Base-by-base conservation (phyloP, 1,140 invertebrate species). In the Marisa cornuarietis region DNA sequence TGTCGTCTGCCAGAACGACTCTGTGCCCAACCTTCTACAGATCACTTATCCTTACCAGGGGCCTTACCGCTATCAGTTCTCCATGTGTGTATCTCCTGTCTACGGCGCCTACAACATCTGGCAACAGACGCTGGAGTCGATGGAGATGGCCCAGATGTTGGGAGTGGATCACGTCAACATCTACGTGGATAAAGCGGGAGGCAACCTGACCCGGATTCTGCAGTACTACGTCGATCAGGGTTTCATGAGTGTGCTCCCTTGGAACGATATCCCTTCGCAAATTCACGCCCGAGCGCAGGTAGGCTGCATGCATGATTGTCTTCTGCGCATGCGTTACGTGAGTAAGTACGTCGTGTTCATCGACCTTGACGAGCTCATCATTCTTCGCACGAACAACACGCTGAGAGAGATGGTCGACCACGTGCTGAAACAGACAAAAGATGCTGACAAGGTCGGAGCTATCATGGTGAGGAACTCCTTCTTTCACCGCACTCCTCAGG, bases 291-390 rank as follows among this genome's bases (percentile, higher is more conserved):
- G 76, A 51, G 79, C 65, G 4, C 81, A 82, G 54, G 8, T 72
- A 20, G 68, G 31, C 20, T 74, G 66, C 18, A 74, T 82, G 4
- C 79, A 82, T 51, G 81, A 82, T 52, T 82, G 81, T 22, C 42
- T 82, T 16, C 76, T 79, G 42, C 42, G 81, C 24, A 82, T 79
- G 26, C 73, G 63, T n/a, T 49, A 77, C 11, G 31, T 58, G 5
- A 58, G 51, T 18, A 79, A 79, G 42, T 79, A 71, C 49, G 49
- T 82, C 24, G 72, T 76, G 10, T 24, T 79, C 49, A n/a, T 68
- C 4, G 81, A 82, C 54, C 13, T 77, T n/a, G 81, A 79, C 58
- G 81, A 82, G 73, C 20, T 76, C 52, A 65, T 79, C 71, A 71
- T 82, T 20, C 81, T 78, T 24, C 52, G 42, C 18, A 68, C 51